A percentile compares a stretch with the other conserved stretches of the same genome.
These are phyloP conservation scores for Microchrysa polita DNA, from an alignment of 2,888 invertebrate genomes.

Conservation along the genomic window DNA sequence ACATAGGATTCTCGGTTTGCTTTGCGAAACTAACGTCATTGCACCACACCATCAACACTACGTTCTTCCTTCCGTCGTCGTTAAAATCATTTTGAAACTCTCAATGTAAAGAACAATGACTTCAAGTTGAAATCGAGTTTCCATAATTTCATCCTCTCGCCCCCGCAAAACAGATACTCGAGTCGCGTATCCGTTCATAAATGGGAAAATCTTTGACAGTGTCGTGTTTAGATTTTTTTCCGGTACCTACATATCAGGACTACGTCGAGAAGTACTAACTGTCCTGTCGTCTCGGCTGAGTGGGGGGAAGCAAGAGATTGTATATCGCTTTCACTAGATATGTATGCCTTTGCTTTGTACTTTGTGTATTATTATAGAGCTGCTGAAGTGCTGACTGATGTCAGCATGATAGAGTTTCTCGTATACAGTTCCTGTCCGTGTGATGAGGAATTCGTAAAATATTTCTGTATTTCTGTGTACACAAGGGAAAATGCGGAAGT, in stretches of 20 bases:
- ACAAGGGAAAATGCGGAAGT: constrained; percentile 6
- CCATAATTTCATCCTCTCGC: constrained; percentile 27
- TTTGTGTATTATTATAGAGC: constrained; percentile 9
- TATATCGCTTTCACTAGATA: too few relatives aligned
- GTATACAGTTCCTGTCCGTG: background rate
- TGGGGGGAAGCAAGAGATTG: too few relatives aligned
- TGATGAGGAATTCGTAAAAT: constrained; percentile 6
- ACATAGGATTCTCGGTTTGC: too few relatives aligned
- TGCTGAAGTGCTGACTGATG: background rate
- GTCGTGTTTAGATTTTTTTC: too few relatives aligned
- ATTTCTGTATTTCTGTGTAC: too few relatives aligned
- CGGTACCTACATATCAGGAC: too few relatives aligned
- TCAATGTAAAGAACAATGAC: background rate
- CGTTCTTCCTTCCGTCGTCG: too few relatives aligned
- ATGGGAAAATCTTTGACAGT: constrained; percentile 22
- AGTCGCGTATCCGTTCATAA: constrained; percentile 18
- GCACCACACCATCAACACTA: too few relatives aligned
- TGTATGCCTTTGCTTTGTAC: too few relatives aligned
- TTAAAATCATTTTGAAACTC: background rate
- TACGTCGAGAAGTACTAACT: too few relatives aligned
- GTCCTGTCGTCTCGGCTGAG: too few relatives aligned
- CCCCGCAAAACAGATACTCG: constrained; percentile 20
- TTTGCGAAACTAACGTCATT: too few relatives aligned
- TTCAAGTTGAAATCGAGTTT: constrained; percentile 17
- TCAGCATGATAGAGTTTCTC: background rate